Evolutionary conservation across 1,140 invertebrate species (phyloP).

Genomic region (Cardiocondyla obscurior): DNA sequence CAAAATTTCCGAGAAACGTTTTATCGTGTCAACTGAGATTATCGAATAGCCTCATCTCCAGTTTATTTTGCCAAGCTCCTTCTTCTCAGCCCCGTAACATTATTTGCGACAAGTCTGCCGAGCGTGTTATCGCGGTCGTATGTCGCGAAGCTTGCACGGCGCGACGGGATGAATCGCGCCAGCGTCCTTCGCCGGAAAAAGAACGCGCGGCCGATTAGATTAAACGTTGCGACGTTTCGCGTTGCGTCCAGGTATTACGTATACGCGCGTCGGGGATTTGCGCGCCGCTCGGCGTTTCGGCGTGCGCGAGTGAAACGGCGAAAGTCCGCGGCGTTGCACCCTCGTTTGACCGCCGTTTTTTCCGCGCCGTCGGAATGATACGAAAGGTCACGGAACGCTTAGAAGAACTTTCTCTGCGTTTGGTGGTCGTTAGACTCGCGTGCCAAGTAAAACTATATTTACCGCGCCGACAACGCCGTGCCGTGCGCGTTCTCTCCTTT

Average conservation of each 20-base stretch:
- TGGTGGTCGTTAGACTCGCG: conserved; percentile 54
- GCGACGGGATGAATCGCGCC: conserved; percentile 10
- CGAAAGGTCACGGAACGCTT: conserved; percentile 59
- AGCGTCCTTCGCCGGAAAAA: conserved; percentile 41
- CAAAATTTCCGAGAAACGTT: background rate
- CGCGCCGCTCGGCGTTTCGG: conserved; percentile 12
- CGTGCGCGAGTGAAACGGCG: conserved; percentile 46
- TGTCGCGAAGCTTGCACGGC: background rate
- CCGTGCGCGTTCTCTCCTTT: conserved; percentile 36
- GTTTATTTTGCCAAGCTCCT: background rate
- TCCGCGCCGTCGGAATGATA: conserved; percentile 36
- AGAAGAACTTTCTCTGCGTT: conserved; percentile 59
- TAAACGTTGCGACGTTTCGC: conserved; percentile 24
- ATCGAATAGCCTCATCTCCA: background rate
- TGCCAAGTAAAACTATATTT: conserved; percentile 56
- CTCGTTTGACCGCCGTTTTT: conserved; percentile 54
- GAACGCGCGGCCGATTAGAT: conserved; percentile 38
- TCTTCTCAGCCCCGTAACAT: background rate
- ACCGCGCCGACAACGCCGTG: conserved; percentile 29
- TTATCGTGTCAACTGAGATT: background rate
- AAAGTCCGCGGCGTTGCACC: conserved; percentile 44
- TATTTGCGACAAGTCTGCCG: background rate
- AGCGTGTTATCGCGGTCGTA: background rate
- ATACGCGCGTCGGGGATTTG: background rate
- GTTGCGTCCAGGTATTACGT: background rate